A percentile compares a stretch with the other conserved stretches of the same genome.
Conservation (phyloP, 1,140 invertebrate genomes). For the Trichonephila clavata region DNA sequence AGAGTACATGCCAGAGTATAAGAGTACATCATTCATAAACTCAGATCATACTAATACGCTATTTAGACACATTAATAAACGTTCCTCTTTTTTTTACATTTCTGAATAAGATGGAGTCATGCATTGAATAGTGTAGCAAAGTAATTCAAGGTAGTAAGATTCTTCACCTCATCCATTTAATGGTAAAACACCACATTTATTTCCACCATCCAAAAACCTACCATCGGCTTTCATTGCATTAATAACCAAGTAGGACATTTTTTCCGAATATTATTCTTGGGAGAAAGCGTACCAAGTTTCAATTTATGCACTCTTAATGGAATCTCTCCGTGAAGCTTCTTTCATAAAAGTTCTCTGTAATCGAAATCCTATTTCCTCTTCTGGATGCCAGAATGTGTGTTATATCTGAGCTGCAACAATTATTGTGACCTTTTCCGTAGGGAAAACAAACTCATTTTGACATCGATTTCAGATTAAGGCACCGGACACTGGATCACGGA, state of each 20-base stretch:
- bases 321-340: background rate
- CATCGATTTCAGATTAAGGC: constrained; percentile 29
- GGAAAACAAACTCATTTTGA: constrained; percentile 25
- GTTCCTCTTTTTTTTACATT: background rate
- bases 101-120: background rate
- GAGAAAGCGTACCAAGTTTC: constrained; percentile 19
- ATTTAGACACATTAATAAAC: background rate
- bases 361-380: constrained; percentile 21
- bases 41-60: background rate
- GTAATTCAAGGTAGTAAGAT: background rate
- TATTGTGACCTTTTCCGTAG: constrained; percentile 11
- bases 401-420: constrained; percentile 31
- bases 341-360: constrained; percentile 10
- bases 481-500: constrained; percentile 24
- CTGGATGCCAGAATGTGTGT: background rate
- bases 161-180: background rate
- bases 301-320: constrained; percentile 14
- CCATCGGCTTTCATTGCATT: background rate
- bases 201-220: background rate
- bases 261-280: background rate
- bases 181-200: background rate
- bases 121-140: background rate
- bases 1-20: no score
- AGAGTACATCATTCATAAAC: background rate
- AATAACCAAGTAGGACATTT: background rate